Evolutionary conservation across 1,140 invertebrate species (phyloP).

Genomic region (Littorina saxatilis): DNA sequence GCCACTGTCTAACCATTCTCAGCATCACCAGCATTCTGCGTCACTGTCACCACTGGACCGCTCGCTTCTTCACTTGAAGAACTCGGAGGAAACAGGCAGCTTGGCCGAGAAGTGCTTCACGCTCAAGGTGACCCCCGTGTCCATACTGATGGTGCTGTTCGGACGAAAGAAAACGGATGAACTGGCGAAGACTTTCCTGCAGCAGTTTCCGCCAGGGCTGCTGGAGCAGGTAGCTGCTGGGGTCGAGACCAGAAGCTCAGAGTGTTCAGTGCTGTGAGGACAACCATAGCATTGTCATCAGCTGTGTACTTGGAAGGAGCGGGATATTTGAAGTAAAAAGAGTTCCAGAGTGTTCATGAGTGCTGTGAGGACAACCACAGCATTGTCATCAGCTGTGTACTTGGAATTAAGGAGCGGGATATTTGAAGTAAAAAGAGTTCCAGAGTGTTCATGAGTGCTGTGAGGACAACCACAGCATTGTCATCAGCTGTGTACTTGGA

Average conservation of each 20-base stretch:
- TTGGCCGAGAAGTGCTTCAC: slow-evolving; percentile 64
- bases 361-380: too few species aligned
- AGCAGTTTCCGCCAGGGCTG: slow-evolving; percentile 40
- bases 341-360: too few species aligned
- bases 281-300: neutral
- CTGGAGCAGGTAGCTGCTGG: slow-evolving; percentile 41
- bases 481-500: too few species aligned
- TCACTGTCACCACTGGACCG: neutral
- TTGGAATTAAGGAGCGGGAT: too few species aligned
- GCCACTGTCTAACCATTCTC: neutral
- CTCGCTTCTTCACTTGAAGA: neutral
- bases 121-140: slow-evolving; percentile 57
- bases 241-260: neutral
- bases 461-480: too few species aligned
- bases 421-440: too few species aligned
- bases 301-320: neutral
- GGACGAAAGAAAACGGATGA: slow-evolving; percentile 56
- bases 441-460: too few species aligned
- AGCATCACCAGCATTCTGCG: neutral
- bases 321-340: neutral
- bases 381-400: too few species aligned
- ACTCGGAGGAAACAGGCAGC: slow-evolving; percentile 42
- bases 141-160: slow-evolving; percentile 57
- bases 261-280: slow-evolving; percentile 28
- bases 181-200: slow-evolving; percentile 52